Evolutionary conservation across 2,888 invertebrate species (phyloP).

Genomic region (Platycnemis pennipes): DNA sequence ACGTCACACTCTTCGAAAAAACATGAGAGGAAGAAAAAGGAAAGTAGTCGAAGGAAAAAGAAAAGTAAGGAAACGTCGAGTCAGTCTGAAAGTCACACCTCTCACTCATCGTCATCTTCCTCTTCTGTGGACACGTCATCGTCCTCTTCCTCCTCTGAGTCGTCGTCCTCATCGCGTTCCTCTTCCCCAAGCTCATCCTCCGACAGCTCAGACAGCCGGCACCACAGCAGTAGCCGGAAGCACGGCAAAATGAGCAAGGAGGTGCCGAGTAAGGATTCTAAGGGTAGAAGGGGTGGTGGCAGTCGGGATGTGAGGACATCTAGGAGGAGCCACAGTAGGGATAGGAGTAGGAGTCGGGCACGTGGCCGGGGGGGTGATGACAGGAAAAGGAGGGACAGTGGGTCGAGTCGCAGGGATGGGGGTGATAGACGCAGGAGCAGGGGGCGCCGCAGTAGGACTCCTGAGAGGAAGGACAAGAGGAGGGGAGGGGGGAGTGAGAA

Average conservation of each 20-base stretch:
- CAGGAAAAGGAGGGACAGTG: slow-evolving; percentile 70
- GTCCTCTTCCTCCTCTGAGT: slow-evolving; percentile 37
- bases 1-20: slow-evolving; percentile 47
- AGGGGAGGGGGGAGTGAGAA: slow-evolving; percentile 72
- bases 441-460: slow-evolving; percentile 70
- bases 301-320: slow-evolving; percentile 73
- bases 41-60: slow-evolving; percentile 59
- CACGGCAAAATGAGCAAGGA: slow-evolving; percentile 69
- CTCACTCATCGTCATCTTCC: slow-evolving; percentile 46
- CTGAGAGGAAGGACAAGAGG: slow-evolving; percentile 72
- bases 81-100: slow-evolving; percentile 59
- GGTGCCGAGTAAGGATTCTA: slow-evolving; percentile 70
- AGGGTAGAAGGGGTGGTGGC: slow-evolving; percentile 69
- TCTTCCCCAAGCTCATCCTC: slow-evolving; percentile 71
- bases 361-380: slow-evolving; percentile 70
- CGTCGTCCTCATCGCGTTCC: slow-evolving; percentile 46
- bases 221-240: slow-evolving; percentile 69
- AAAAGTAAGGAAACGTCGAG: slow-evolving; percentile 40
- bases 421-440: slow-evolving; percentile 75
- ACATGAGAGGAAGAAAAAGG: slow-evolving; percentile 61
- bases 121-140: slow-evolving; percentile 51
- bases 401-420: slow-evolving; percentile 70
- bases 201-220: slow-evolving; percentile 70
- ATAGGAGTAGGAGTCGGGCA: slow-evolving; percentile 71
- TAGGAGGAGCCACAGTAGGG: slow-evolving; percentile 71